Evolutionary conservation across 2,888 invertebrate species (phyloP).

Genomic region (Lagria hirta): DNA sequence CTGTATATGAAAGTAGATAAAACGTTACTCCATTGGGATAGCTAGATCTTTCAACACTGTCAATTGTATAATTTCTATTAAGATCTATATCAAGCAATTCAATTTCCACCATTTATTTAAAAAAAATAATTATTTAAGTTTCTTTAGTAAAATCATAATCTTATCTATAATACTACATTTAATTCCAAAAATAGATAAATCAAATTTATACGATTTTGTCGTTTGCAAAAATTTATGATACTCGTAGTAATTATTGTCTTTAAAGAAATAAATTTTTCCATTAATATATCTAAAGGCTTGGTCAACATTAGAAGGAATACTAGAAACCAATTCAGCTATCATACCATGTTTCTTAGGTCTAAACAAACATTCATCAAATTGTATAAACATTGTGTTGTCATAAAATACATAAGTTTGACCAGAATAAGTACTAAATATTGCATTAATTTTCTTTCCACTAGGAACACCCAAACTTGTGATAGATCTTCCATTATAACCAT

Average conservation of each 20-base stretch:
- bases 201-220: constrained; percentile 9
- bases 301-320: constrained; percentile 9
- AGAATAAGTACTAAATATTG: too few relatives aligned
- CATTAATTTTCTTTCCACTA: constrained; percentile 5
- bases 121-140: too few relatives aligned
- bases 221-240: constrained; percentile 8
- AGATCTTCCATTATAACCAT: constrained; percentile 3
- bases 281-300: constrained; percentile 8
- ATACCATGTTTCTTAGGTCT: too few relatives aligned
- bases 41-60: constrained; percentile 9
- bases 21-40: constrained; percentile 12
- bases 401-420: too few relatives aligned
- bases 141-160: too few relatives aligned
- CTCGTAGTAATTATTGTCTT: too few relatives aligned
- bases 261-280: too few relatives aligned
- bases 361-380: too few relatives aligned
- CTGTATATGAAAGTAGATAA: constrained; percentile 7
- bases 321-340: too few relatives aligned
- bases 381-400: too few relatives aligned
- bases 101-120: too few relatives aligned
- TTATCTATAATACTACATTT: constrained; percentile 9
- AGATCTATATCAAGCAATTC: too few relatives aligned
- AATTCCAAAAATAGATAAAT: constrained; percentile 9
- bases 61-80: constrained; percentile 9
- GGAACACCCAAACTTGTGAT: background rate